A percentile compares a stretch with the other conserved stretches of the same genome.
These are phyloP conservation scores for Eubasilissa regina DNA, from an alignment of 1,140 invertebrate species.

Conservation along the genomic window DNA sequence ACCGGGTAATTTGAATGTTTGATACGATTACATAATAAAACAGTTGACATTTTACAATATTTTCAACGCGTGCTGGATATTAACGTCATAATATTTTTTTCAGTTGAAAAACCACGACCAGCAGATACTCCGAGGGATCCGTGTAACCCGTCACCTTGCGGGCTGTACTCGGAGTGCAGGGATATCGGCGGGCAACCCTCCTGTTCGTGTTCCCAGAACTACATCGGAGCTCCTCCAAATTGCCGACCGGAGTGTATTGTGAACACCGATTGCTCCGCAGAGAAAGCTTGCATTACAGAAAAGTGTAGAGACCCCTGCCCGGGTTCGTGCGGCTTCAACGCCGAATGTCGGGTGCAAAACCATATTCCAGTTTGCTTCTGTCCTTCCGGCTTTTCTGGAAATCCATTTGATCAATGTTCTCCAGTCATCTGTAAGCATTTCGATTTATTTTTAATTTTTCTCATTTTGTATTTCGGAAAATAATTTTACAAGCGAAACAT, in stretches of 20 bases:
- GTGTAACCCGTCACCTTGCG: conserved; percentile 87
- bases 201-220: conserved; percentile 79
- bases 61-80: conserved; percentile 68
- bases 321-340: conserved; percentile 85
- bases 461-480: no score
- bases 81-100: conserved; percentile 79
- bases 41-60: conserved; percentile 1
- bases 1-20: conserved; percentile 65
- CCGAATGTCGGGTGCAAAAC: conserved; percentile 84
- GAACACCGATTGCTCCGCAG: conserved; percentile 83
- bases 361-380: conserved; percentile 85
- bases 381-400: conserved; percentile 78
- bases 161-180: conserved; percentile 82
- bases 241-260: conserved; percentile 73
- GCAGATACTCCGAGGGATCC: conserved; percentile 73
- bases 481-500: no score
- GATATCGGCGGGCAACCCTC: conserved; percentile 75
- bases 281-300: conserved; percentile 83
- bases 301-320: conserved; percentile 87
- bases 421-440: conserved; percentile 68
- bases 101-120: conserved; percentile 76
- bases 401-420: conserved; percentile 79
- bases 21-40: conserved; percentile 13
- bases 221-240: conserved; percentile 81
- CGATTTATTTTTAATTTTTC: conserved; percentile 19